Conservation (phyloP, 2,888 invertebrate species). For the Drosophila kambysellisi region DNA sequence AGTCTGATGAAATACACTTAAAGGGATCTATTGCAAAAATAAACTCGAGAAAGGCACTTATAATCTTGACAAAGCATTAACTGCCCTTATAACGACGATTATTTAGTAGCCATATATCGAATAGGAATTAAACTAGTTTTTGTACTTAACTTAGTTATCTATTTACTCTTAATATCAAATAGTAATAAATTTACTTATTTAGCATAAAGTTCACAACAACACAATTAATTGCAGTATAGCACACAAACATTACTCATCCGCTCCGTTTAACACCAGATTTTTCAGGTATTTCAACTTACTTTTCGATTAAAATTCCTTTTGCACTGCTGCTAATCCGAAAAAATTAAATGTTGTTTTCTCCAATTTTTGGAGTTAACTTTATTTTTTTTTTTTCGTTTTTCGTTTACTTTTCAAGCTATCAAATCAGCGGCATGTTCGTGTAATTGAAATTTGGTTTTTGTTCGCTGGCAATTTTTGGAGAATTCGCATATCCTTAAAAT, state of each 20-base stretch:
- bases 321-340: slow-evolving; percentile 25
- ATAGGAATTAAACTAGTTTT: neutral
- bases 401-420: neutral
- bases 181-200: neutral
- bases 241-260: slow-evolving; percentile 20
- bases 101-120: neutral
- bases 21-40: slow-evolving; percentile 1
- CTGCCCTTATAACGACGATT: neutral
- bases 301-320: slow-evolving; percentile 16
- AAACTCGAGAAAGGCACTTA: neutral
- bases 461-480: neutral
- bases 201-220: neutral
- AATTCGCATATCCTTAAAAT: slow-evolving; percentile 33
- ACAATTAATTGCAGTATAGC: neutral
- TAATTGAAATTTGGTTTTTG: slow-evolving; percentile 9
- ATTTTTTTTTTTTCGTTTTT: neutral
- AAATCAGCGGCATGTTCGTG: slow-evolving; percentile 39
- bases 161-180: neutral
- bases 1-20: slow-evolving; percentile 8
- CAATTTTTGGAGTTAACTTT: slow-evolving; percentile 6
- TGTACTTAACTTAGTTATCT: neutral
- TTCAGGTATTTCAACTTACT: slow-evolving; percentile 35
- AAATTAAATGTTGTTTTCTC: neutral
- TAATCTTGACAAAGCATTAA: neutral
- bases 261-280: neutral